Conservation (phyloP, 1,140 invertebrate genomes). For the Drosophila grimshawi region DNA sequence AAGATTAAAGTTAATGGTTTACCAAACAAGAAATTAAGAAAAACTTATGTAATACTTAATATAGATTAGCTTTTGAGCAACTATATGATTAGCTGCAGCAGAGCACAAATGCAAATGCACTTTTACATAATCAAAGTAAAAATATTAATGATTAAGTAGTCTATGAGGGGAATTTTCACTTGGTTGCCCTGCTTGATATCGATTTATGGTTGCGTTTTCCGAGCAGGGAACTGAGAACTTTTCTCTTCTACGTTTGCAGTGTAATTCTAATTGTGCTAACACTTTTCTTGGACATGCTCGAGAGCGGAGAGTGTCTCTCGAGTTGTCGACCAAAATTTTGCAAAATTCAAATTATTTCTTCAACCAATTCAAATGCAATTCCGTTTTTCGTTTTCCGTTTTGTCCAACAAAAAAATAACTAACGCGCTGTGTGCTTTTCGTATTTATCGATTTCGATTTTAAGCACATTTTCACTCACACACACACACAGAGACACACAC, state of each 20-base stretch:
- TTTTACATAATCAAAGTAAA: constrained; percentile 36
- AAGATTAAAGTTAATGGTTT: constrained; percentile 49
- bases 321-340: constrained; percentile 15
- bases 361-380: constrained; percentile 28
- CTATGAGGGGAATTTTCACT: constrained; percentile 40
- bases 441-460: constrained; percentile 83
- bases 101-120: constrained; percentile 7
- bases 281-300: constrained; percentile 75
- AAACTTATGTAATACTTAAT: constrained; percentile 62
- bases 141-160: constrained; percentile 4
- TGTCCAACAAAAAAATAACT: constrained; percentile 19
- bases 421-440: constrained; percentile 43
- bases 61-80: not conserved
- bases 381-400: constrained; percentile 37
- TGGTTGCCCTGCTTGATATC: constrained; percentile 26
- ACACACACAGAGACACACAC: constrained; percentile 13
- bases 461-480: constrained; percentile 47
- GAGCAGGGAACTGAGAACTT: not conserved
- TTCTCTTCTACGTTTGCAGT: constrained; percentile 35
- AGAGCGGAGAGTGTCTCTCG: constrained; percentile 26
- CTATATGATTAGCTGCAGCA: not conserved
- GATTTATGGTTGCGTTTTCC: constrained; percentile 28
- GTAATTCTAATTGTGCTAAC: constrained; percentile 59
- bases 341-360: constrained; percentile 10
- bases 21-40: constrained; percentile 1